These are phyloP conservation scores for Artemisiospiza belli DNA, from an alignment of 2,113 vertebrate genomes.

Conservation along the genomic window DNA sequence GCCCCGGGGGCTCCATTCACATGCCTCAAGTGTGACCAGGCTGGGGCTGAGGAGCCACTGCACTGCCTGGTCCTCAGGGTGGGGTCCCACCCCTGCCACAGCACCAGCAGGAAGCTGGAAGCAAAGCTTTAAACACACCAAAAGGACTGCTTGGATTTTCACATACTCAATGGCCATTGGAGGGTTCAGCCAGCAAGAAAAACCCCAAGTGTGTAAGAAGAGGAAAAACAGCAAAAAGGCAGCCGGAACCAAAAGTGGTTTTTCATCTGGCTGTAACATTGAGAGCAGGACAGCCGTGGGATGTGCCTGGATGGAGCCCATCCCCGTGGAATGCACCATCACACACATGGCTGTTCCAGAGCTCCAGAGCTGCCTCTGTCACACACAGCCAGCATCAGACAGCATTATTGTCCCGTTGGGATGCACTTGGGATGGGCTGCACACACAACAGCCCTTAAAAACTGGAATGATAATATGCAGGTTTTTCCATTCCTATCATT, in stretches of 20 bases:
- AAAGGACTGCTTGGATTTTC: constrained; percentile 3
- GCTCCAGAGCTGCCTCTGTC: background rate
- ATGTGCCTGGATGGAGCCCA: background rate
- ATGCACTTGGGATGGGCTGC: constrained; percentile 41
- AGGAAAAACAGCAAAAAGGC: background rate
- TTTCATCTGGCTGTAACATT: background rate
- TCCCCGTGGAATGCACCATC: background rate
- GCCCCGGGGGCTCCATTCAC: constrained; percentile 12
- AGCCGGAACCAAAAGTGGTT: background rate
- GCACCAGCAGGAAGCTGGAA: background rate
- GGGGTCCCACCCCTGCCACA: background rate
- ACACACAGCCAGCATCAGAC: constrained; percentile 6
- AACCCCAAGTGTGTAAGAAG: background rate
- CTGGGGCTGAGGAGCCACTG: background rate
- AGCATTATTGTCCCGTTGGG: constrained; percentile 25
- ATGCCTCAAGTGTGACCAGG: constrained; percentile 45
- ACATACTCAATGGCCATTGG: background rate
- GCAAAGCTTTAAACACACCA: background rate
- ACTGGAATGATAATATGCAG: constrained; percentile 17
- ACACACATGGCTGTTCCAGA: background rate
- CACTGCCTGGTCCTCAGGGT: constrained; percentile 40
- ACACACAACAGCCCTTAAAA: constrained; percentile 38
- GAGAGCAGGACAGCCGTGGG: background rate
- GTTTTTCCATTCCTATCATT: constrained; percentile 54
- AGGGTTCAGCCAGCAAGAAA: background rate